Conservation (phyloP, 2,888 invertebrate genomes). For the Subacronicta megacephala region DNA sequence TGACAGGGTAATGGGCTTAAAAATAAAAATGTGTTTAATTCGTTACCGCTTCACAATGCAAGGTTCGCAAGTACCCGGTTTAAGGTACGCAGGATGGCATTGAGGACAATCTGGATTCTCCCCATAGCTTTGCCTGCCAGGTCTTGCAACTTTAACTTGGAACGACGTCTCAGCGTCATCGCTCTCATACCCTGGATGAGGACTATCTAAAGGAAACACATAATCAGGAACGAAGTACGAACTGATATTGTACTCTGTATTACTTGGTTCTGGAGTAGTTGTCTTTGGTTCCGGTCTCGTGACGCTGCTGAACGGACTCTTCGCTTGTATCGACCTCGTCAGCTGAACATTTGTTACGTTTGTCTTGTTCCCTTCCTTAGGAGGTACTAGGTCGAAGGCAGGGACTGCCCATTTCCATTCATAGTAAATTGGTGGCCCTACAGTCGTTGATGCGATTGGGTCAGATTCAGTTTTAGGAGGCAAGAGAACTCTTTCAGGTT, state of each 20-base stretch:
- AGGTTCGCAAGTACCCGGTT: constrained; percentile 91
- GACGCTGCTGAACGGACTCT: constrained; percentile 75
- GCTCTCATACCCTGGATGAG: constrained; percentile 89
- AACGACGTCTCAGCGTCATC: constrained; percentile 90
- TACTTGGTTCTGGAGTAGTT: constrained; percentile 66
- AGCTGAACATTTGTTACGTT: constrained; percentile 61
- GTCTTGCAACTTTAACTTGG: constrained; percentile 87
- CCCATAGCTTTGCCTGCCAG: constrained; percentile 85
- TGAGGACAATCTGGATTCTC: constrained; percentile 91
- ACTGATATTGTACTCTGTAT: constrained; percentile 89
- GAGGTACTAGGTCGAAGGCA: constrained; percentile 89
- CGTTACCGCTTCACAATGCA: constrained; percentile 89
- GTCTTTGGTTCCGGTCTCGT: constrained; percentile 72
- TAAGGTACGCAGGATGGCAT: constrained; percentile 91
- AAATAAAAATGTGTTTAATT: constrained; percentile 19
- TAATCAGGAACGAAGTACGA: constrained; percentile 91
- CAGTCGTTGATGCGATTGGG: constrained; percentile 82
- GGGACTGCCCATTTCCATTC: constrained; percentile 92
- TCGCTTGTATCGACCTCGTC: constrained; percentile 65
- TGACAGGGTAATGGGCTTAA: constrained; percentile 42
- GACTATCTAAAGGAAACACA: constrained; percentile 89
- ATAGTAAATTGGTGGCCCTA: constrained; percentile 91
- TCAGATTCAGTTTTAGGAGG: constrained; percentile 88
- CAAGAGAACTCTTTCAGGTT: constrained; percentile 78
- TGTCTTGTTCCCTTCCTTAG: constrained; percentile 81